Evolutionary conservation across 2,888 invertebrate species (phyloP).

Genomic region (Andrena marginata): DNA sequence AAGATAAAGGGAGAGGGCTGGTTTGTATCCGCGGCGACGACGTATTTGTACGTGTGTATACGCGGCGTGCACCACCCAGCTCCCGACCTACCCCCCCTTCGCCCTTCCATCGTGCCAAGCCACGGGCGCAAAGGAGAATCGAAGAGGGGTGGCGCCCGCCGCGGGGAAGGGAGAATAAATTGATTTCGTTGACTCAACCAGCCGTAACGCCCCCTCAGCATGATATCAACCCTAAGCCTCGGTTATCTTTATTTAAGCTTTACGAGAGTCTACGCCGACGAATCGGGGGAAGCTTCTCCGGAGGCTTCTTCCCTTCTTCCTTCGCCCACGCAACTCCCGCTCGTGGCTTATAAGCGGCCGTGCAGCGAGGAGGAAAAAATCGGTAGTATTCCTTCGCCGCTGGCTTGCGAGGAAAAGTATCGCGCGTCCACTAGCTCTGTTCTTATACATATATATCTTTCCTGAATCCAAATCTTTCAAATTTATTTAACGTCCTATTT

Average conservation of each 20-base stretch:
- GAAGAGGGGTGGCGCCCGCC: conserved; percentile 54
- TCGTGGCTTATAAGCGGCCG: conserved; percentile 61
- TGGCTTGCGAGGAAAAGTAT: neutral
- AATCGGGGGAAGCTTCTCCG: conserved; percentile 77
- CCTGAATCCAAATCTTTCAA: too few species aligned
- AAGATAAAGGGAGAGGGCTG: neutral
- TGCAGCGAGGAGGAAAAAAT: conserved; percentile 48
- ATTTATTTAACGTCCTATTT: too few species aligned
- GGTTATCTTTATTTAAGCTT: conserved; percentile 85
- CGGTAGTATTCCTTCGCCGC: conserved; percentile 43
- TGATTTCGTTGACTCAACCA: conserved; percentile 85
- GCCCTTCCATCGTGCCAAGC: conserved; percentile 56
- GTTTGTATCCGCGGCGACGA: conserved; percentile 24
- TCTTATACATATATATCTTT: neutral
- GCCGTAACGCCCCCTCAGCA: conserved; percentile 84
- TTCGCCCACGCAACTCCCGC: conserved; percentile 32
- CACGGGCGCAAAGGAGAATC: conserved; percentile 63
- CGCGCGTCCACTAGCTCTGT: neutral
- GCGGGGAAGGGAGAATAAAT: conserved; percentile 82
- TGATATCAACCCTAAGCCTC: conserved; percentile 84
- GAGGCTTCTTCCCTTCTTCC: conserved; percentile 61
- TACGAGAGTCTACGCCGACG: conserved; percentile 81
- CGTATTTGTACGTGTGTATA: conserved; percentile 48
- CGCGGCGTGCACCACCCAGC: conserved; percentile 57
- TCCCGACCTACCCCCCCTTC: conserved; percentile 63